Percentiles rank a stretch among this genome's conserved stretches.
phyloP scores from a whole-genome alignment of 2,888 invertebrate genomes.

The Heteropelma amictum region DNA sequence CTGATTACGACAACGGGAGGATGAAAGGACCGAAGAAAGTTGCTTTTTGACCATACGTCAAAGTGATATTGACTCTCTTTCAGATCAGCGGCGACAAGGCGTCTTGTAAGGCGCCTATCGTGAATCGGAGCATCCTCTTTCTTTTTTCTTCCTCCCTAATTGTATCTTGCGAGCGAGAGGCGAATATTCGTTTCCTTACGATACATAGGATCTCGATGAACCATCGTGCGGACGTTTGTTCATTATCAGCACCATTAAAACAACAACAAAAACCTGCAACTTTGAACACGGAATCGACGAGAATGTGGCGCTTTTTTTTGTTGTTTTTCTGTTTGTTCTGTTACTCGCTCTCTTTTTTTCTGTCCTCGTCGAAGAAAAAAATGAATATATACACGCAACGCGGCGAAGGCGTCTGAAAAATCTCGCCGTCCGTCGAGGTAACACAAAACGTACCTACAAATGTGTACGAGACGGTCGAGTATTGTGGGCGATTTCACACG shows the following conservation, averaged over 20 bases:
- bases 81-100: constrained; percentile 11
- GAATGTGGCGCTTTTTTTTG: neutral
- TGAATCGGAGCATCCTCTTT: constrained; percentile 19
- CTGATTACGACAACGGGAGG: neutral
- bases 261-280: neutral
- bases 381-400: neutral
- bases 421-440: neutral
- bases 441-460: neutral
- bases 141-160: neutral
- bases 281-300: neutral
- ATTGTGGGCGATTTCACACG: constrained; percentile 50
- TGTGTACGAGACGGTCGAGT: constrained; percentile 1
- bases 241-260: constrained; percentile 25
- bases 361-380: neutral
- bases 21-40: neutral
- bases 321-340: neutral
- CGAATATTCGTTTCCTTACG: neutral
- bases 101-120: constrained; percentile 33
- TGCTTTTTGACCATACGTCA: neutral
- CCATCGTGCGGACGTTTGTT: constrained; percentile 19
- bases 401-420: neutral
- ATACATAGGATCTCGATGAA: constrained; percentile 8
- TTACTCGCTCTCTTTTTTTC: neutral
- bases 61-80: neutral
- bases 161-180: neutral